These are phyloP conservation scores for Acrossocheilus fasciatus DNA, from an alignment of 2,797 vertebrate species.

Conservation along the genomic window DNA sequence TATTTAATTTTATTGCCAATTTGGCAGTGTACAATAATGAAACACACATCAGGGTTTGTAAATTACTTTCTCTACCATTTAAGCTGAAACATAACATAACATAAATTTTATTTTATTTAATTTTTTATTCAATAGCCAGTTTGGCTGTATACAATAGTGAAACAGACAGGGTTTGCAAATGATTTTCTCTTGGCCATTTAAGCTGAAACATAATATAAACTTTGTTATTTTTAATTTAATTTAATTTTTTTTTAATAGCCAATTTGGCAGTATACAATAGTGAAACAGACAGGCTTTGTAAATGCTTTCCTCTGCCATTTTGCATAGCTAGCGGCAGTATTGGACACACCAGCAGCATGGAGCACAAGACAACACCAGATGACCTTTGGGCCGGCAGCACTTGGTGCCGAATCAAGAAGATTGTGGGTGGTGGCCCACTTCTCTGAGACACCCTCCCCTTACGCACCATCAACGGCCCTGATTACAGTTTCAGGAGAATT, in stretches of 20 bases:
- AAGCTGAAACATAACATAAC: too few relatives aligned
- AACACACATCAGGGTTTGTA: background rate
- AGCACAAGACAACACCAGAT: constrained; percentile 31
- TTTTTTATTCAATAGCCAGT: background rate
- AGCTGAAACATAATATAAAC: background rate
- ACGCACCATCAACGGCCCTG: background rate
- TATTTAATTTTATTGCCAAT: too few relatives aligned
- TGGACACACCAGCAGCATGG: constrained; percentile 5
- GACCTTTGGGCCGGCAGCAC: constrained; percentile 33
- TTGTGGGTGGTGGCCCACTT: constrained; percentile 37
- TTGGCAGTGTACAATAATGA: background rate
- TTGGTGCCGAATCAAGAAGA: constrained; percentile 21
- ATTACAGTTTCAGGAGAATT: constrained; percentile 39
- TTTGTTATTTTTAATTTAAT: background rate
- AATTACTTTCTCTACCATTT: background rate
- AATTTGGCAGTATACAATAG: background rate
- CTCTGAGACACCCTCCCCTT: background rate
- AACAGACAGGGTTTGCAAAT: background rate
- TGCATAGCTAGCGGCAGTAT: constrained; percentile 2
- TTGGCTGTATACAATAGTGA: background rate
- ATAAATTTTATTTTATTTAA: background rate
- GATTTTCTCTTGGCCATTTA: background rate
- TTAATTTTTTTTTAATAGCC: background rate
- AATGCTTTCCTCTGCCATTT: background rate
- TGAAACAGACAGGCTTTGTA: background rate